These are phyloP conservation scores for Drosophila nigricruria DNA, from an alignment of 2,888 invertebrate species.

Conservation along the genomic window DNA sequence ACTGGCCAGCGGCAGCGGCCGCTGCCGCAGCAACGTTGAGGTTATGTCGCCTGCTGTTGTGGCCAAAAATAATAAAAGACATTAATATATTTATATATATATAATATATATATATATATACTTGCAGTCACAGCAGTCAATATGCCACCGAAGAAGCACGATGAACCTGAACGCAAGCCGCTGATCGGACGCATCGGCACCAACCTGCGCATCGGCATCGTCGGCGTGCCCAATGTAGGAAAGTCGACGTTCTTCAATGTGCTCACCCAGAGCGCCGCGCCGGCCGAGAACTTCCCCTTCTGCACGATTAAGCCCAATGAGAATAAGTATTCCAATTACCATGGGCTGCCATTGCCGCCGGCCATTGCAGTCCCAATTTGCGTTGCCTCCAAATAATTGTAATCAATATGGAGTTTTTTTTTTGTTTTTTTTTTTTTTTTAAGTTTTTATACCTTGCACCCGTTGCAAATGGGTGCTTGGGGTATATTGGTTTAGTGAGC, in stretches of 20 bases:
- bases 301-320: conserved; percentile 99
- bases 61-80: conserved; percentile 44
- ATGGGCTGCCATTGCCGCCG: conserved; percentile 26
- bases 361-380: conserved; percentile 44
- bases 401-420: conserved; percentile 62
- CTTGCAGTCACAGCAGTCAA: conserved; percentile 24
- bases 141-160: conserved; percentile 93
- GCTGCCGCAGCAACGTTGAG: conserved; percentile 23
- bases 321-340: conserved; percentile 92
- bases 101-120: neutral
- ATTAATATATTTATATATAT: neutral
- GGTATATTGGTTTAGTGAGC: too few relatives aligned
- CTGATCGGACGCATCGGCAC: conserved; percentile 98
- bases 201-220: conserved; percentile 98
- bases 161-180: conserved; percentile 94
- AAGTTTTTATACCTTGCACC: too few relatives aligned
- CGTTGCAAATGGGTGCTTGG: too few relatives aligned
- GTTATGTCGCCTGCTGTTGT: conserved; percentile 45
- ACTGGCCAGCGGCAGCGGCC: neutral
- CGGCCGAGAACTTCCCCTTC: conserved; percentile 99
- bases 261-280: conserved; percentile 97
- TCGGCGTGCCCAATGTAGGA: conserved; percentile 97
- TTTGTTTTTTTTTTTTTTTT: conserved; percentile 19
- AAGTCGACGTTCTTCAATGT: conserved; percentile 99
- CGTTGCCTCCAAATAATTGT: conserved; percentile 63